Evolutionary conservation across 2,797 vertebrate species (phyloP).

Genomic region (Tinamus major): DNA sequence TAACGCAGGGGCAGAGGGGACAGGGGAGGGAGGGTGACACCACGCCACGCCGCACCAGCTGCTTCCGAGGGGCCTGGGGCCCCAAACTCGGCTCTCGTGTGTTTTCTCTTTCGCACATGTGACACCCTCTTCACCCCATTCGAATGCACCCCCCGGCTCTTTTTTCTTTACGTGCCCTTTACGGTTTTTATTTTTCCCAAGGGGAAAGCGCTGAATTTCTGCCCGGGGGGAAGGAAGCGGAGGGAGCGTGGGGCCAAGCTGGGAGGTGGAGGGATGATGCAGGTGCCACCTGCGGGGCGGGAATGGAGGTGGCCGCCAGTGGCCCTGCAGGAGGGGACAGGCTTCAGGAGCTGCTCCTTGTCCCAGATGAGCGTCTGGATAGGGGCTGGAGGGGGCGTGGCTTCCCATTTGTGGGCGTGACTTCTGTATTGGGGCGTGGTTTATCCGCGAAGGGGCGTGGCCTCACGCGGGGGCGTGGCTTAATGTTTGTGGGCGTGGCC

Average conservation of each 20-base stretch:
- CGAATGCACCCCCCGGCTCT: not conserved
- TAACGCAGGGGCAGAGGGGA: constrained; percentile 74
- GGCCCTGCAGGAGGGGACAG: accelerated
- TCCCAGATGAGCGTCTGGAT: not conserved
- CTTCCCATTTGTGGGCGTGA: too few relatives aligned
- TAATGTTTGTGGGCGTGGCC: too few relatives aligned
- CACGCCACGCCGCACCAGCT: not conserved
- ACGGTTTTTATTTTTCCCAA: not conserved
- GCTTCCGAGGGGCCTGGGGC: constrained; percentile 1
- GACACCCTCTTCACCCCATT: not conserved
- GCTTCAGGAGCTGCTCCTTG: not conserved
- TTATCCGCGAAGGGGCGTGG: too few relatives aligned
- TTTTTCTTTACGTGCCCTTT: not conserved
- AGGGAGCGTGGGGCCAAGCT: not conserved
- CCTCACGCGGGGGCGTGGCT: too few relatives aligned
- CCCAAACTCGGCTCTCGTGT: not conserved
- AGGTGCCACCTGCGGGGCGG: not conserved
- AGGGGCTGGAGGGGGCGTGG: too few relatives aligned
- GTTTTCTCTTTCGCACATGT: not conserved
- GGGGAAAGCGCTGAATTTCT: not conserved
- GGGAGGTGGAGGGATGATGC: not conserved
- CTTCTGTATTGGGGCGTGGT: too few relatives aligned
- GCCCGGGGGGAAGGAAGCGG: accelerated
- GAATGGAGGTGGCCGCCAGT: not conserved
- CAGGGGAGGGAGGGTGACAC: constrained; percentile 14